A percentile compares a stretch with the other conserved stretches of the same genome.
Evolutionary conservation across 2,888 invertebrate species (phyloP).

Genomic region (Microlaimidae sp.): DNA sequence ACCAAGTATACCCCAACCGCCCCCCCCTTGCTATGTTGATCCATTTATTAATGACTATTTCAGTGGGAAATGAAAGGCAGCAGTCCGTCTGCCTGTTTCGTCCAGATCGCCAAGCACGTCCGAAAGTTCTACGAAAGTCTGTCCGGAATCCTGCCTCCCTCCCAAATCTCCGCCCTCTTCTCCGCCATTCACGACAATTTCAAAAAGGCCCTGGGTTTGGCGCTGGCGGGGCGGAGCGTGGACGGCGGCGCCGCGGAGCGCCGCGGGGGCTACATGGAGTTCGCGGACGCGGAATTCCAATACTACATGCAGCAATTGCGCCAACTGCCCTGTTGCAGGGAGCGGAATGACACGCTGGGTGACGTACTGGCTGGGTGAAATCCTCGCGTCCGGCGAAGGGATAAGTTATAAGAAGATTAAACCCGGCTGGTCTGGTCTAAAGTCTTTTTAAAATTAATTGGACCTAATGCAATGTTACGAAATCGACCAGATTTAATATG

Average conservation of each 20-base stretch:
- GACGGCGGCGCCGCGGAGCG: no score
- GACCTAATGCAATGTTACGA: no score
- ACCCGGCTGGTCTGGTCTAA: no score
- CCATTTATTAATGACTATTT: no score
- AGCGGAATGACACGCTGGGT: conserved; percentile 20
- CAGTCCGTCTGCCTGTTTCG: conserved; percentile 59
- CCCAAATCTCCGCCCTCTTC: conserved; percentile 23
- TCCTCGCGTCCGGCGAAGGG: no score
- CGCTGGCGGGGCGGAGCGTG: conserved; percentile 23
- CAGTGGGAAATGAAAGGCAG: conserved; percentile 88
- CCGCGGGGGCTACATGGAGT: no score
- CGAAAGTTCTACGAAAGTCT: conserved; percentile 31
- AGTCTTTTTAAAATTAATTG: no score
- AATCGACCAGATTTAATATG: no score
- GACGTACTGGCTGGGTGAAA: neutral
- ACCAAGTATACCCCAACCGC: no score
- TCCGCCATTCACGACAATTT: conserved; percentile 27
- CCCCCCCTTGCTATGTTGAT: no score
- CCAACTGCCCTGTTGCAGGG: conserved; percentile 21
- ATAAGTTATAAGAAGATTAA: no score
- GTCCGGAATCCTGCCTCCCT: conserved; percentile 25
- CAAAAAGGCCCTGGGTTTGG: conserved; percentile 22
- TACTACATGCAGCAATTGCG: conserved; percentile 23
- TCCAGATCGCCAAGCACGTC: conserved; percentile 50
- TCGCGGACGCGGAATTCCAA: conserved; percentile 23